A percentile compares a stretch with the other conserved stretches of the same genome.
These are phyloP conservation scores for Trachymyrmex cornetzi DNA, from an alignment of 1,140 invertebrate species.

Conservation along the genomic window DNA sequence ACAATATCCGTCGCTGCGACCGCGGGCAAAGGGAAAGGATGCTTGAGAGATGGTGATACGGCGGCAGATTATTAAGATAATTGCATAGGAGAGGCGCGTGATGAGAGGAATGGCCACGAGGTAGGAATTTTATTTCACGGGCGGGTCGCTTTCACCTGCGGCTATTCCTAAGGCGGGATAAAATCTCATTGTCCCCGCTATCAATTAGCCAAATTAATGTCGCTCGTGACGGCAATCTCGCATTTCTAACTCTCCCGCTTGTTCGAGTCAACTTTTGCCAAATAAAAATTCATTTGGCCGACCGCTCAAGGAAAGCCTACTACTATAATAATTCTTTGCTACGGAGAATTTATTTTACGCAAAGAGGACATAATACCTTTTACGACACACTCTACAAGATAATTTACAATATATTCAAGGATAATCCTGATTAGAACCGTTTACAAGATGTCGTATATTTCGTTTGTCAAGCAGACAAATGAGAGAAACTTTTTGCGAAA, in stretches of 20 bases:
- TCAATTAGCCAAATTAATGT: conserved; percentile 46
- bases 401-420: neutral
- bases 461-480: neutral
- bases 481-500: conserved; percentile 37
- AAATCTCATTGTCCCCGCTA: conserved; percentile 61
- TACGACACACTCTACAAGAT: neutral
- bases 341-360: neutral
- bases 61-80: conserved; percentile 74
- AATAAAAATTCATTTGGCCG: conserved; percentile 28
- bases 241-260: conserved; percentile 32
- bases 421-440: conserved; percentile 6
- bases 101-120: conserved; percentile 22
- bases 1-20: conserved; percentile 19
- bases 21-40: conserved; percentile 30
- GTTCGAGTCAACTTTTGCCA: neutral
- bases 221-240: conserved; percentile 40
- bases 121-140: conserved; percentile 72
- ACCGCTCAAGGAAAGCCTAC: neutral
- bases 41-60: conserved; percentile 39
- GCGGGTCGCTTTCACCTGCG: conserved; percentile 74
- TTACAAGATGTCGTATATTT: neutral
- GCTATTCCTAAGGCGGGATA: conserved; percentile 37
- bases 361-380: neutral
- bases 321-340: neutral
- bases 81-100: conserved; percentile 63